These are phyloP conservation scores for Austrofundulus limnaeus DNA, from an alignment of 2,113 vertebrate species.

Conservation along the genomic window DNA sequence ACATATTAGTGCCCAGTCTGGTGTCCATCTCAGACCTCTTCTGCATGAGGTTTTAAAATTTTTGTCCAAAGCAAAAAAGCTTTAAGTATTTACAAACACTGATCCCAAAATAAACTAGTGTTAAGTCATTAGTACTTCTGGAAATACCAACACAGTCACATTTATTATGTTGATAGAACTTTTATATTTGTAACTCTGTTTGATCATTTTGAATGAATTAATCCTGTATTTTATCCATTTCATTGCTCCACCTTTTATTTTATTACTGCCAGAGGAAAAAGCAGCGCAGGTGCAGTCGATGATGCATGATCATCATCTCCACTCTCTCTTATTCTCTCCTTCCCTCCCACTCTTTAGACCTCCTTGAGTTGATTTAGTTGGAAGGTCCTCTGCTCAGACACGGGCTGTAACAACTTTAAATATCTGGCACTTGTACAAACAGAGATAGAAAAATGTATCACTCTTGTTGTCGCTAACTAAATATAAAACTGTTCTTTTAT, in stretches of 20 bases:
- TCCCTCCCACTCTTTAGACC: slow-evolving; percentile 5
- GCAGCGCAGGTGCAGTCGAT: slow-evolving; percentile 8
- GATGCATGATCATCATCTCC: slow-evolving; percentile 22
- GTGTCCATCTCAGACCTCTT: too few relatives aligned
- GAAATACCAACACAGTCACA: too few relatives aligned
- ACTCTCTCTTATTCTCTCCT: slow-evolving; percentile 2
- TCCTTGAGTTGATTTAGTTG: slow-evolving; percentile 43
- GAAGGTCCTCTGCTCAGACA: slow-evolving; percentile 29
- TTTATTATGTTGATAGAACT: too few relatives aligned
- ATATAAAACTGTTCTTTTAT: too few relatives aligned
- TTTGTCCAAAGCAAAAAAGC: too few relatives aligned
- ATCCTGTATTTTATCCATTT: not conserved
- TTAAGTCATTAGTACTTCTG: not conserved
- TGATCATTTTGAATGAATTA: not conserved
- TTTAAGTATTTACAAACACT: too few relatives aligned
- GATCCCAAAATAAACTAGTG: too few relatives aligned
- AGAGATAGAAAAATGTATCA: slow-evolving; percentile 43
- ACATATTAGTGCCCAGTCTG: too few relatives aligned
- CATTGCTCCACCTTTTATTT: slow-evolving; percentile 5
- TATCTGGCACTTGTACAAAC: slow-evolving; percentile 24
- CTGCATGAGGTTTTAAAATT: too few relatives aligned
- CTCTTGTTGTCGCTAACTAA: slow-evolving; percentile 21
- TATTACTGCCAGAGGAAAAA: slow-evolving; percentile 11
- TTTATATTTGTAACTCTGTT: too few relatives aligned
- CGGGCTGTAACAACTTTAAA: slow-evolving; percentile 25